phyloP scores from a whole-genome alignment of 2,113 vertebrate species.

The Echinops telfairi region DNA sequence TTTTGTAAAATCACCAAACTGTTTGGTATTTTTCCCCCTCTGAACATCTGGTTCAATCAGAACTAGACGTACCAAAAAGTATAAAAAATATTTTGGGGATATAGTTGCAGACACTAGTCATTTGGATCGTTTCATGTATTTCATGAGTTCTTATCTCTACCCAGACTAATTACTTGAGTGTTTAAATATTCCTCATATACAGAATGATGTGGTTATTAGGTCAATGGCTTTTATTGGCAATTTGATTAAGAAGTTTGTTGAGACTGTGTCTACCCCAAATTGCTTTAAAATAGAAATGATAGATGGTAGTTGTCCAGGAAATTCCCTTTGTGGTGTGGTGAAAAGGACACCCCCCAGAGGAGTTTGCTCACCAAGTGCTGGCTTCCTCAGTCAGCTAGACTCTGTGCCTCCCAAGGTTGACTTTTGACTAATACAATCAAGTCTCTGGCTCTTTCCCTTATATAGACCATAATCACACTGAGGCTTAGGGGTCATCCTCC shows the following conservation, averaged over 20 bases:
- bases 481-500: neutral
- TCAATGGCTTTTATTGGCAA: conserved; percentile 22
- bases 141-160: conserved; percentile 74
- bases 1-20: conserved; percentile 80
- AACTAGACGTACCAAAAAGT: conserved; percentile 80
- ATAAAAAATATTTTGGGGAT: conserved; percentile 78
- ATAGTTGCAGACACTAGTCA: conserved; percentile 80
- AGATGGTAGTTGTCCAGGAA: neutral
- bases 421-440: neutral
- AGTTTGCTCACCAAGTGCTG: neutral
- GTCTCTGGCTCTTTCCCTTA: neutral
- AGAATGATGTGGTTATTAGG: conserved; percentile 56
- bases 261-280: neutral
- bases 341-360: neutral
- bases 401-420: neutral
- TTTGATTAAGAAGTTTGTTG: conserved; percentile 40
- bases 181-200: conserved; percentile 61
- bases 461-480: neutral
- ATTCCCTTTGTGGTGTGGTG: neutral
- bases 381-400: neutral
- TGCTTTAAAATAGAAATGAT: neutral
- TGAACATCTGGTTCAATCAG: conserved; percentile 78
- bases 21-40: conserved; percentile 58
- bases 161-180: conserved; percentile 43
- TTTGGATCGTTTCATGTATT: conserved; percentile 75